phyloP scores from a whole-genome alignment of 2,888 invertebrate genomes.

The Gymnosoma rotundatum region DNA sequence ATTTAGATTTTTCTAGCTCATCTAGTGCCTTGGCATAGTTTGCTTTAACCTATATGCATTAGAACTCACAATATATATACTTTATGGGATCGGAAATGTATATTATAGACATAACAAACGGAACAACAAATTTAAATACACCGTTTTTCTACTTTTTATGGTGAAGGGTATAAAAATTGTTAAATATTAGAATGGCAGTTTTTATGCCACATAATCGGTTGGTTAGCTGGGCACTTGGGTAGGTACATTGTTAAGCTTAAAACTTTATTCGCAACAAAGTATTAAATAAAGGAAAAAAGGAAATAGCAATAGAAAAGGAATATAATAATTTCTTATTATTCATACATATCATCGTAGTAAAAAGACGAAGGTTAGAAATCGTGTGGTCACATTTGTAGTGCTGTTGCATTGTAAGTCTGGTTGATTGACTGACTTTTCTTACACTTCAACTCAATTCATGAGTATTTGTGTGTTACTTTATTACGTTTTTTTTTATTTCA shows the following conservation, averaged over 20 bases:
- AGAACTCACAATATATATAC: no score
- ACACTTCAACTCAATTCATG: conserved; percentile 50
- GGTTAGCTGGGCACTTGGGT: background rate
- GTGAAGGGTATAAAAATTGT: no score
- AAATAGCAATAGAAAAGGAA: background rate
- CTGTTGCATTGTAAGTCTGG: conserved; percentile 54
- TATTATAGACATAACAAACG: no score
- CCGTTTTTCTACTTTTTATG: no score
- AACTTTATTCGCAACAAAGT: conserved; percentile 43
- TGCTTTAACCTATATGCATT: no score
- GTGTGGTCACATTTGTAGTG: conserved; percentile 56
- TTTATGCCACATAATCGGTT: no score
- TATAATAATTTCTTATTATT: conserved; percentile 8
- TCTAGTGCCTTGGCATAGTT: no score
- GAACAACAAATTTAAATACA: no score
- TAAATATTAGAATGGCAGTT: no score
- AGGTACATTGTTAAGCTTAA: conserved; percentile 13
- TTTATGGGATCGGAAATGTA: no score
- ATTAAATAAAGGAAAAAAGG: conserved; percentile 23
- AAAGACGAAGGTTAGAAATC: conserved; percentile 39
- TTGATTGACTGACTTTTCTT: conserved; percentile 34
- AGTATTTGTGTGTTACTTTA: conserved; percentile 34
- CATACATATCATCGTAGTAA: background rate
- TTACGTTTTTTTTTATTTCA: conserved; percentile 27
- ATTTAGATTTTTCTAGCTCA: no score